Conservation (phyloP, 2,113 vertebrate genomes). For the Macquaria australasica region DNA sequence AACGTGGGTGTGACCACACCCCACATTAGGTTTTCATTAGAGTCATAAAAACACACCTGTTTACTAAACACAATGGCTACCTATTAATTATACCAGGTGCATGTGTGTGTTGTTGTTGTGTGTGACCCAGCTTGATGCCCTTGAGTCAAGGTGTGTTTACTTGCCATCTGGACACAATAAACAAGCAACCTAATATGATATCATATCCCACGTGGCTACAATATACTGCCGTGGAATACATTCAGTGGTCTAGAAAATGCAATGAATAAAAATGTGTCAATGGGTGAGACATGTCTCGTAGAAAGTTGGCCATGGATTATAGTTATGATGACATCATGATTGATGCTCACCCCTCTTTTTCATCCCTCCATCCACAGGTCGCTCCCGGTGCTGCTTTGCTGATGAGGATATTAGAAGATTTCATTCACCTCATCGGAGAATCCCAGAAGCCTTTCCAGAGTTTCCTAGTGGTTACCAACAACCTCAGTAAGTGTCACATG, state of each 20-base stretch:
- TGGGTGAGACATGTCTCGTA: not conserved
- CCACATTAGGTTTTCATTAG: constrained; percentile 39
- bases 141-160: constrained; percentile 54
- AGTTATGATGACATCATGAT: constrained; percentile 1
- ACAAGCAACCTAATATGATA: constrained; percentile 36
- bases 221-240: constrained; percentile 36
- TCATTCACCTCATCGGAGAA: constrained; percentile 95
- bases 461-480: constrained; percentile 95
- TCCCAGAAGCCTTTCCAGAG: constrained; percentile 96
- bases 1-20: constrained; percentile 5
- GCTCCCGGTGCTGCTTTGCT: constrained; percentile 93
- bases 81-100: constrained; percentile 15
- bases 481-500: constrained; percentile 88
- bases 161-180: constrained; percentile 70
- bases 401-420: constrained; percentile 98
- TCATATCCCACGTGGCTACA: constrained; percentile 15
- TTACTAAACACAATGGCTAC: constrained; percentile 21
- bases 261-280: constrained; percentile 33
- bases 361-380: constrained; percentile 82
- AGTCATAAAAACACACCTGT: constrained; percentile 61
- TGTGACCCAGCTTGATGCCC: constrained; percentile 38
- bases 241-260: constrained; percentile 22
- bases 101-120: constrained; percentile 4
- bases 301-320: constrained; percentile 14
- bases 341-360: not conserved